Percentiles rank a stretch among this genome's conserved stretches.
Conservation (phyloP, 2,888 invertebrate species). For the Mesorhabditis spiculigera region DNA sequence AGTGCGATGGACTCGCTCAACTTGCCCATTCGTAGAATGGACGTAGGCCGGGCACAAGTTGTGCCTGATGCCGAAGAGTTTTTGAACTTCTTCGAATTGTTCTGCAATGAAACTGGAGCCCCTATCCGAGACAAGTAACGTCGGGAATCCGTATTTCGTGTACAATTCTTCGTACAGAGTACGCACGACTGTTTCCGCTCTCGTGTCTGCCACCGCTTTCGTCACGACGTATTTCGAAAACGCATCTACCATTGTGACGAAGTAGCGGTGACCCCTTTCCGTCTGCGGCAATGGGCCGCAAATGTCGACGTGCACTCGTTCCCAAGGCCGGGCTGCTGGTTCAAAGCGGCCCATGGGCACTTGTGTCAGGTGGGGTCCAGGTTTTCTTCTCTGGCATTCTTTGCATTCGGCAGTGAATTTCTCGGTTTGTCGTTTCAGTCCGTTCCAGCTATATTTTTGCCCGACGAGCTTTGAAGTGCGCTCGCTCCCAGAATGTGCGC, state of each 20-base stretch:
- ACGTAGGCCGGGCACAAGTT: constrained; percentile 15
- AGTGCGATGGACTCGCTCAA: constrained; percentile 14
- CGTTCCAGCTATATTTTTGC: too few species aligned
- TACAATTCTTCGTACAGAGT: constrained; percentile 11
- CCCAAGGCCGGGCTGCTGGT: constrained; percentile 10
- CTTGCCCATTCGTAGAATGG: constrained; percentile 9
- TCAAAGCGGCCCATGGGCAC: constrained; percentile 11
- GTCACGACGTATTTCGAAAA: constrained; percentile 15
- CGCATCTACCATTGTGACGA: too few species aligned
- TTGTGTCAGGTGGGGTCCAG: constrained; percentile 12
- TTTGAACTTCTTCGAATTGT: too few species aligned
- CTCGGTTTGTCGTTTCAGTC: constrained; percentile 10
- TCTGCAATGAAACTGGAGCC: too few species aligned
- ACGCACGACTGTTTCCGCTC: constrained; percentile 7
- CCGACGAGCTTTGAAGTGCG: too few species aligned
- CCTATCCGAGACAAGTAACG: constrained; percentile 8
- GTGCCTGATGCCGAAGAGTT: too few species aligned
- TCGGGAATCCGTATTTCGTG: constrained; percentile 13
- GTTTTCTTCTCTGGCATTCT: constrained; percentile 13
- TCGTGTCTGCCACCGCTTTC: constrained; percentile 10
- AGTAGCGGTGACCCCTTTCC: too few species aligned
- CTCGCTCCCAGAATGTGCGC: too few species aligned
- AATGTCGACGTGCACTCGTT: constrained; percentile 16
- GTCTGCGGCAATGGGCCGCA: constrained; percentile 21
- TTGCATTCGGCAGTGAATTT: constrained; percentile 11